Evolutionary conservation across 2,113 vertebrate genomes (phyloP).

Genomic region (Corvus moneduloides): DNA sequence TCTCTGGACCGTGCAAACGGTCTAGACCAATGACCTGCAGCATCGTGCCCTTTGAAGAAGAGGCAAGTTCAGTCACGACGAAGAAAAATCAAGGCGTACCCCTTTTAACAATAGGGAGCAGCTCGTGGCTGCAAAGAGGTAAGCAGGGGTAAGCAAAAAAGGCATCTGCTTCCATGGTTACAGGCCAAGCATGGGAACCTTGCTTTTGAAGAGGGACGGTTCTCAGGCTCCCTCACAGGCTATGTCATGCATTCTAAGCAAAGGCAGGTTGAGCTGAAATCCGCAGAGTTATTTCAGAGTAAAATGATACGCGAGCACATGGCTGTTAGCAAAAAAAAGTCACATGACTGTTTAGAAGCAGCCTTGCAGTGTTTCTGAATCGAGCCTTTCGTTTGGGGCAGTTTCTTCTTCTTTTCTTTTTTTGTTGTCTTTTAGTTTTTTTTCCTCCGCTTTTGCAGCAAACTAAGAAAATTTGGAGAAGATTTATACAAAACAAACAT

Average conservation of each 20-base stretch:
- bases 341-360: constrained; percentile 86
- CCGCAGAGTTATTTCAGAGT: constrained; percentile 85
- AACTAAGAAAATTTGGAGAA: constrained; percentile 44
- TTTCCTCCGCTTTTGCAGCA: not conserved
- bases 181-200: constrained; percentile 95
- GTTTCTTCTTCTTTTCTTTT: not conserved
- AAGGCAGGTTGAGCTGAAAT: constrained; percentile 84
- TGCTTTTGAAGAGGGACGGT: constrained; percentile 90
- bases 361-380: constrained; percentile 77
- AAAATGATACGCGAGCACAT: constrained; percentile 89
- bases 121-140: constrained; percentile 96
- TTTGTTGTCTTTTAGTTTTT: no score
- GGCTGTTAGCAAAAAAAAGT: constrained; percentile 79
- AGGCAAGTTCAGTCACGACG: constrained; percentile 92
- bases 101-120: constrained; percentile 90
- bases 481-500: constrained; percentile 51
- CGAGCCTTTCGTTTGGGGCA: not conserved
- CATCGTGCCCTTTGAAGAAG: constrained; percentile 93
- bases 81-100: constrained; percentile 91
- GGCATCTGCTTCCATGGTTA: constrained; percentile 99
- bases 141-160: constrained; percentile 90
- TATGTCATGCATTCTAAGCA: constrained; percentile 92
- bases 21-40: constrained; percentile 98
- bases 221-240: constrained; percentile 94
- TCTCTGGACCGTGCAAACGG: constrained; percentile 93